These are phyloP conservation scores for Flabesymbios commensalis DNA, from an alignment of 2,888 invertebrate species.

Conservation along the genomic window DNA sequence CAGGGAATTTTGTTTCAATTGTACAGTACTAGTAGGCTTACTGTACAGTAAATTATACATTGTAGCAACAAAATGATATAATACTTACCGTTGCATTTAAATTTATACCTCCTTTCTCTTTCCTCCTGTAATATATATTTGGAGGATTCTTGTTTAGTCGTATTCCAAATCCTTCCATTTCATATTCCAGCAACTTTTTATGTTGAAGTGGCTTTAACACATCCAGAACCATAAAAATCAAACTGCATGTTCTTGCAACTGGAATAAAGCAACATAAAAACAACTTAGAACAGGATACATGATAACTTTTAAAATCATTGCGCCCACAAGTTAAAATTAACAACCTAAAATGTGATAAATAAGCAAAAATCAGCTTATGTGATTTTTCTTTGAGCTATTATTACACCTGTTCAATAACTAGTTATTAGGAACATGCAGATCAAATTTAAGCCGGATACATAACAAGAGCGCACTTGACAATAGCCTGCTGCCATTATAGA, in stretches of 20 bases:
- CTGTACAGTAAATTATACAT: too few species aligned
- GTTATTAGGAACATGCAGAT: not conserved
- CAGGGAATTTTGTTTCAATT: too few species aligned
- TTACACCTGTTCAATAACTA: too few species aligned
- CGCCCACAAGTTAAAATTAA: too few species aligned
- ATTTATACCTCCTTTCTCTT: conserved; percentile 99
- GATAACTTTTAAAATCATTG: not conserved
- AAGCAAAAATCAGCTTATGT: too few species aligned
- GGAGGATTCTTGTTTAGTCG: conserved; percentile 94
- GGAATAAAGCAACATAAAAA: conserved; percentile 30
- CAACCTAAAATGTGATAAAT: too few species aligned
- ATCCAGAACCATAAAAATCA: conserved; percentile 96
- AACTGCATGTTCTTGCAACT: conserved; percentile 95
- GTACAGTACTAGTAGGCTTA: too few species aligned
- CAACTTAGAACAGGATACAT: not conserved
- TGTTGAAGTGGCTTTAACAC: conserved; percentile 96
- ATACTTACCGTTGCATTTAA: conserved; percentile 64
- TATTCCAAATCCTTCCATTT: conserved; percentile 98
- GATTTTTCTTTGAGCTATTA: too few species aligned
- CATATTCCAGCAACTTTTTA: conserved; percentile 93
- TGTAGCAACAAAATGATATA: not conserved
- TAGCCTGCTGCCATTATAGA: not conserved
- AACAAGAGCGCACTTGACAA: too few species aligned
- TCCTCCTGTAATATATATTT: conserved; percentile 91
- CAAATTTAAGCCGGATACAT: not conserved